Base-by-base conservation (phyloP, 2,113 vertebrate genomes). In the Antennarius striatus region DNA sequence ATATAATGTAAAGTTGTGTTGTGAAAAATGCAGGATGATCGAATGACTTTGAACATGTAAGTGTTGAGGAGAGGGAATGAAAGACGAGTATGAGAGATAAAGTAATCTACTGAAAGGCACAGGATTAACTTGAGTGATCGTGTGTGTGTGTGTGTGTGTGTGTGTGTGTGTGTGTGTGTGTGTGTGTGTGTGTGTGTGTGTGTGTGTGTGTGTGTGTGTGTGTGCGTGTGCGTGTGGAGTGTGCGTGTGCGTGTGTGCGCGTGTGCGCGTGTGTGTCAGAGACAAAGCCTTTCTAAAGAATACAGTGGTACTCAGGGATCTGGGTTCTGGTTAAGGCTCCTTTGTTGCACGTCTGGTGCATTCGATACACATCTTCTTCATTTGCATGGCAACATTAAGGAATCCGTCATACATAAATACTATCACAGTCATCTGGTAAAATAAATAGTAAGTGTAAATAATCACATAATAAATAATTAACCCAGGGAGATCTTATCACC, bases 381-480 rank as follows among this genome's bases (percentile, higher is more conserved):
- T 71, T 54, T 57, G 28, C 42, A 52, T 30, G 32, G 53, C 29
- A 50, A 65, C 51, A n/a, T 61, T 32, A 43, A 63, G 56, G 48
- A 45, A 36, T 36, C 32, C 32, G 7, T 36, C 32, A 7, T 69
- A 45, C 50, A 16, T 28, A 56, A 56, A 76, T n/a, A 42, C 22
- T 76, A 68, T 63, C 60, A 70, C 60, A 70, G 68, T 43, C 10
- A 10, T 43, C 11, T 43, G 42, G 42, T 11, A 12, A 43, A 43
- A 11, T 43, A 43, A 43, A 43, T 43, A 43, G 10, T 43, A 43
- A 11, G 73, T 81, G 81, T 79, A 86, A 91, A 86, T 73, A 82
- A 58, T 73, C 50, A 52, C 11, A 32, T 60, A 11, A 71, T 89
- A 17, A 90, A 89, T 89, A 76, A 83, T 87, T 70, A 70, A 88